Base-by-base conservation (phyloP, 1,140 invertebrate genomes). In the Antheraea pernyi region DNA sequence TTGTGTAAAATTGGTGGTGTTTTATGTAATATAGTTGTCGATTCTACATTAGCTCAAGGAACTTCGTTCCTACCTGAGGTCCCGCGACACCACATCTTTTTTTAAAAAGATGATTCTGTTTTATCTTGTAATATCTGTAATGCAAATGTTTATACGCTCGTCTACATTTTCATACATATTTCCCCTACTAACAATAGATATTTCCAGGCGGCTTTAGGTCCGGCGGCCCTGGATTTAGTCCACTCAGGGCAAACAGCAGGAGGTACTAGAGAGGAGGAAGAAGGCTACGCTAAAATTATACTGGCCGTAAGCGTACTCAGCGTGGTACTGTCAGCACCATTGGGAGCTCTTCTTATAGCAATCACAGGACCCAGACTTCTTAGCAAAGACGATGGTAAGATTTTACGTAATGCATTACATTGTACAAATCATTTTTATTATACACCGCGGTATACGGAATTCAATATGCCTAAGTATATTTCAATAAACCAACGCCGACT, bases 281-380 rank as follows among this genome's bases (percentile, higher is more conserved):
- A 80, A 65, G 58, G 68, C 39, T 83, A 84, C 53, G 86, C 83
- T 0, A 84, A 88, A 69, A 71, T 77, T 7, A 78, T 92, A 19
- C 66, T 97, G 42, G 95, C 95, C 65, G 91, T 96, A n/a, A 97
- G 96, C 82, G 96, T 99, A 0, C 91, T 99, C 13, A 97, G 97
- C 48, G 99, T 99, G 36, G 92, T 99, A 0, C 85, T 99, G 48
- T 98, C 98, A 0, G 98, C 98, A 0, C 98, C 98, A 0, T 88
- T 97, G 4, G 98, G 98, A 0, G 97, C 98, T 7, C 95, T 98
- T 58, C 90, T 97, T 19, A 98, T 99, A 67, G 95, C 96, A 1
- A 75, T 98, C 0, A 93, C 95, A 0, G 98, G 97, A 0, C 95
- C 97, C 0, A 94, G 94, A 69, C 89, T 99, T 11, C 91, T 99